A percentile compares a stretch with the other conserved stretches of the same genome.
Conservation (phyloP, 2,888 invertebrate species). For the Venustoraphidia nigricollis region DNA sequence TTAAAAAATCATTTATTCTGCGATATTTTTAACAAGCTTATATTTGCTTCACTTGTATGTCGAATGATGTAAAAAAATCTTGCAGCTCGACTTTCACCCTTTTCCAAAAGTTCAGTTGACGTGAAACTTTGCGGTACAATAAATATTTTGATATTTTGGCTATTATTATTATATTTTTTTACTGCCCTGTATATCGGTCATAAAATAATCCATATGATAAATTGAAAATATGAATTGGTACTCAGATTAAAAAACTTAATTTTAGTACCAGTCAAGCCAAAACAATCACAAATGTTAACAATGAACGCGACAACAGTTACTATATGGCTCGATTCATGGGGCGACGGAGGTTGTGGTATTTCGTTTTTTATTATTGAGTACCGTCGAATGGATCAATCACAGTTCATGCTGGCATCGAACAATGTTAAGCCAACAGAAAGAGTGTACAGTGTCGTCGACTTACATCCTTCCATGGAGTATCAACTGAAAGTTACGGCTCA, state of each 20-base stretch:
- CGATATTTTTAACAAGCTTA: background rate
- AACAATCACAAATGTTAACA: slow-evolving; percentile 66
- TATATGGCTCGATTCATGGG: slow-evolving; percentile 77
- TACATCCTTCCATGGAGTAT: slow-evolving; percentile 61
- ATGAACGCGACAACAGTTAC: slow-evolving; percentile 77
- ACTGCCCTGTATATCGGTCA: too few relatives aligned
- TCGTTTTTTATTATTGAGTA: slow-evolving; percentile 75
- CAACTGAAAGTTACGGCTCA: slow-evolving; percentile 62
- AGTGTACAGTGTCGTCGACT: slow-evolving; percentile 62
- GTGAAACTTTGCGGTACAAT: too few relatives aligned
- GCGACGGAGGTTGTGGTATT: slow-evolving; percentile 78
- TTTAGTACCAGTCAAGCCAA: slow-evolving; percentile 60
- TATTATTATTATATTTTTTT: too few relatives aligned
- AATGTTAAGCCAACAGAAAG: slow-evolving; percentile 69
- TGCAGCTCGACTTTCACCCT: too few relatives aligned
- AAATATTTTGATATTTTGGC: too few relatives aligned
- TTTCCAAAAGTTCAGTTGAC: too few relatives aligned
- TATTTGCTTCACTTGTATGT: background rate
- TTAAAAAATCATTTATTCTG: background rate
- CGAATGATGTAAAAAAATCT: too few relatives aligned
- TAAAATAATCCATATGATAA: too few relatives aligned
- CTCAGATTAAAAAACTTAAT: slow-evolving; percentile 12
- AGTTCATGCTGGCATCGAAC: slow-evolving; percentile 68
- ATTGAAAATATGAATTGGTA: too few relatives aligned
- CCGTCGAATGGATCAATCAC: slow-evolving; percentile 42